Evolutionary conservation across 2,113 vertebrate species (phyloP), one percentile per base, ranked within the genome.

Genomic region (Tylochromis polylepis): DNA sequence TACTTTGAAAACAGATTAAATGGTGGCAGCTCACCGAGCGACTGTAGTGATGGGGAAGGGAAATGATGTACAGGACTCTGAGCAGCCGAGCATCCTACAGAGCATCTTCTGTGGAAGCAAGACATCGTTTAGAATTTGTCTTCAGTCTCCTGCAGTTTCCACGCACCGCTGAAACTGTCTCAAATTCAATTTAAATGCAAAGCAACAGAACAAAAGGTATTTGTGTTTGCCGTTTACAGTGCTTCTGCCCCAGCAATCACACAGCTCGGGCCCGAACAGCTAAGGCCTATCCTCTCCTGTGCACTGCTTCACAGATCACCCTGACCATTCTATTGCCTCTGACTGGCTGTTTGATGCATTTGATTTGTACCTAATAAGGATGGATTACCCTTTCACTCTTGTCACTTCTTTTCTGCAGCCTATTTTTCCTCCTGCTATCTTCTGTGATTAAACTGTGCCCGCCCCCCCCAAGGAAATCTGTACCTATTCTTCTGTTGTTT

Each of bases 101-200:
- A 84, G 67, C 88, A 38, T 90, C 79, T 79, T 80, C 79, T 6
- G 16, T 16, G 79, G 59, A 79, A 46, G 65, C 87, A 65, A 85
- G 72, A 72, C 89, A 79, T 89, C 65, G 70, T 89, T 86, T 89
- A 36, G 31, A 89, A 87, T 91, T 59, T 82, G 81, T 89, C 34
- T 70, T n/a, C 85, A 18, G 80, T 87, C 81, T 29, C 24, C 34
- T 51, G 77, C 84, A 38, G 91, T 92, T 85, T 90, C 87, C 67
- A 86, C 34, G 57, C 83, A 18, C 46, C 62, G 9, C 58, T 46
- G 89, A 82, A 81, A 82, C 34, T 11, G 29, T 49, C 5, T 22
- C 56, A 84, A 82, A 93, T 95, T 93, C 92, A 94, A 95, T 95
- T 95, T 95, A 95, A 95, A 95, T 94, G 95, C 91, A 95, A 95